A percentile compares a stretch with the other conserved stretches of the same genome.
These are phyloP conservation scores for Malachius bipustulatus DNA, from an alignment of 2,888 invertebrate genomes.

Conservation along the genomic window DNA sequence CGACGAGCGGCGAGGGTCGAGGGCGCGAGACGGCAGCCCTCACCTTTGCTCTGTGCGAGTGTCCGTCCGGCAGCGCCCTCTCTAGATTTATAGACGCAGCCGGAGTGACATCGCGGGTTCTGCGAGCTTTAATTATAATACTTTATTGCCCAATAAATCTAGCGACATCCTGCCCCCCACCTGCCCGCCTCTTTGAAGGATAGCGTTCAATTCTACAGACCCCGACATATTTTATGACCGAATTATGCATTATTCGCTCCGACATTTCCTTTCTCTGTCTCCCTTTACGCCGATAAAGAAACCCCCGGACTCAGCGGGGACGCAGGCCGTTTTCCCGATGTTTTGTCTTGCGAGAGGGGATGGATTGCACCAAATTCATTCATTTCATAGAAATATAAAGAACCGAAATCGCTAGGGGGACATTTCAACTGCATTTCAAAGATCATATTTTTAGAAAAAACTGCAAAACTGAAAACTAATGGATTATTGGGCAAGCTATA, in stretches of 20 bases:
- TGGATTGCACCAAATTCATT: no score
- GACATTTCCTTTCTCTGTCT: slow-evolving; percentile 22
- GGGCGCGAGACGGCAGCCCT: slow-evolving; percentile 15
- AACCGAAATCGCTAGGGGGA: no score
- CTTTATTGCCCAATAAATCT: slow-evolving; percentile 70
- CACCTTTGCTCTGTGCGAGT: slow-evolving; percentile 50
- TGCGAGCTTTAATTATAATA: slow-evolving; percentile 63
- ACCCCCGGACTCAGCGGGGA: no score
- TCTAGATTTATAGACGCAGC: slow-evolving; percentile 39
- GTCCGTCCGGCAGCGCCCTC: slow-evolving; percentile 37
- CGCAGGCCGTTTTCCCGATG: no score
- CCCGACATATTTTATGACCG: slow-evolving; percentile 56
- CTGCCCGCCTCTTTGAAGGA: slow-evolving; percentile 41
- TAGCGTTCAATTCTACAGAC: slow-evolving; percentile 57
- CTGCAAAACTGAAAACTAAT: no score
- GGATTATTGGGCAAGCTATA: no score
- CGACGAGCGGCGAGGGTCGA: slow-evolving; percentile 11
- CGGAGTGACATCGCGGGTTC: slow-evolving; percentile 42
- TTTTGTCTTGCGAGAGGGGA: no score
- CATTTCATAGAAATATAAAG: no score
- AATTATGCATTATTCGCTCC: slow-evolving; percentile 45
- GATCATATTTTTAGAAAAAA: no score
- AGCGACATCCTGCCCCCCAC: slow-evolving; percentile 39
- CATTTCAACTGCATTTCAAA: no score
- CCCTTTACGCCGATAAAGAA: slow-evolving; percentile 19